These are phyloP conservation scores for Solea senegalensis DNA, from an alignment of 2,113 vertebrate species.

Conservation along the genomic window DNA sequence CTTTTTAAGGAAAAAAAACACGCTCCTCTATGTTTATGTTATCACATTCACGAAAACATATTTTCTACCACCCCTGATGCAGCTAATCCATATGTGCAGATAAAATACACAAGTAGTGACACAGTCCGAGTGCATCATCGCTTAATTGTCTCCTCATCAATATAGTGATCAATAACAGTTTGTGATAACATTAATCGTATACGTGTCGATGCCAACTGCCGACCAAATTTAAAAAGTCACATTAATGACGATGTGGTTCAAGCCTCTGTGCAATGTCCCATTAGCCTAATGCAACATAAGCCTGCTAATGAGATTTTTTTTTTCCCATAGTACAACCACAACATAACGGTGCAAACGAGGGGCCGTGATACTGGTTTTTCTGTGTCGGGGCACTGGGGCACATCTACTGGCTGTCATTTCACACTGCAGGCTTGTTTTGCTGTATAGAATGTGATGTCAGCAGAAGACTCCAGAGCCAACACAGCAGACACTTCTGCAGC, in stretches of 20 bases:
- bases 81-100: not conserved
- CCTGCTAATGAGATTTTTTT: slow-evolving; percentile 41
- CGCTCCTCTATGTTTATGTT: slow-evolving; percentile 9
- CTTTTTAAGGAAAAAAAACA: slow-evolving; percentile 22
- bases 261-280: slow-evolving; percentile 35
- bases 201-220: not conserved
- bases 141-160: not conserved
- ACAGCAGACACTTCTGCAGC: slow-evolving; percentile 19
- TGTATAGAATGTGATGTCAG: slow-evolving; percentile 18
- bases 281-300: slow-evolving; percentile 53
- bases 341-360: slow-evolving; percentile 32
- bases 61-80: slow-evolving; percentile 6
- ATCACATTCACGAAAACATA: slow-evolving; percentile 7
- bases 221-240: not conserved
- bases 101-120: not conserved
- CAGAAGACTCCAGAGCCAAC: slow-evolving; percentile 18
- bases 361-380: slow-evolving; percentile 18
- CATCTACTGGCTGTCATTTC: slow-evolving; percentile 1
- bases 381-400: not conserved
- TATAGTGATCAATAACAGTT: not conserved
- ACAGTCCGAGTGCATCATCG: not conserved
- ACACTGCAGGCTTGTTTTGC: slow-evolving; percentile 4
- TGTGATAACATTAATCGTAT: not conserved
- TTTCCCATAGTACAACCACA: slow-evolving; percentile 26
- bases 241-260: slow-evolving; percentile 19